These are phyloP conservation scores for Electrona antarctica DNA, from an alignment of 2,113 vertebrate genomes.

Conservation along the genomic window DNA sequence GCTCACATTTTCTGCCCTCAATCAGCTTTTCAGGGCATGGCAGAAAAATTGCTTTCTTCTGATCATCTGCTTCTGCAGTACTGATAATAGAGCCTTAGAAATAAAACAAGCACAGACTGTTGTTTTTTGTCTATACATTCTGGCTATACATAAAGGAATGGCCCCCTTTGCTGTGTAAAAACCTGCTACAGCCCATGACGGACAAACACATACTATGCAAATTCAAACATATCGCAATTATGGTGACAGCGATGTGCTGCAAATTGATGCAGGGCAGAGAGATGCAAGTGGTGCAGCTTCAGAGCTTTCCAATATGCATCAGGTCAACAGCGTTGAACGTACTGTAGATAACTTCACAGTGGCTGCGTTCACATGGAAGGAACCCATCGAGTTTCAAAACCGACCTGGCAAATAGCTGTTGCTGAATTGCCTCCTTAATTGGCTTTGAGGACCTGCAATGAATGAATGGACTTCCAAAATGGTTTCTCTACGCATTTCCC, in stretches of 20 bases:
- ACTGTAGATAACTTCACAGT: conserved; percentile 20
- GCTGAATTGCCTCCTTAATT: conserved; percentile 29
- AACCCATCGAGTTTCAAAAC: conserved; percentile 2
- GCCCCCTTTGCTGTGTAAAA: conserved; percentile 1
- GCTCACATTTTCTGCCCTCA: conserved; percentile 48
- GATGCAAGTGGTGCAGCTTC: conserved; percentile 15
- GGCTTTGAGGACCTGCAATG: conserved; percentile 5
- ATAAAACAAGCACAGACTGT: conserved; percentile 37
- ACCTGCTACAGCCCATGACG: neutral
- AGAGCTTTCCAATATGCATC: conserved; percentile 30
- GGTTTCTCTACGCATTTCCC: conserved; percentile 26
- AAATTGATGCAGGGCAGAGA: conserved; percentile 27
- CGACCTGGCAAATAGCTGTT: neutral
- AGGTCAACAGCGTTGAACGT: conserved; percentile 25
- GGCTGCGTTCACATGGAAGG: neutral
- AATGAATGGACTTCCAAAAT: conserved; percentile 23
- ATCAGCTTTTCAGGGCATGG: conserved; percentile 49
- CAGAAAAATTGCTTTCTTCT: conserved; percentile 43
- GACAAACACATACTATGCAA: too few species aligned
- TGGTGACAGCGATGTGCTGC: conserved; percentile 12
- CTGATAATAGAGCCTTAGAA: conserved; percentile 39
- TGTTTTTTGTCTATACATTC: conserved; percentile 31
- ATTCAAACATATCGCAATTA: conserved; percentile 6
- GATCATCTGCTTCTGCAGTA: conserved; percentile 44
- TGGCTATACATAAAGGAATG: conserved; percentile 25